phyloP scores from a whole-genome alignment of 2,888 invertebrate genomes.

The Drosophila atripex region DNA sequence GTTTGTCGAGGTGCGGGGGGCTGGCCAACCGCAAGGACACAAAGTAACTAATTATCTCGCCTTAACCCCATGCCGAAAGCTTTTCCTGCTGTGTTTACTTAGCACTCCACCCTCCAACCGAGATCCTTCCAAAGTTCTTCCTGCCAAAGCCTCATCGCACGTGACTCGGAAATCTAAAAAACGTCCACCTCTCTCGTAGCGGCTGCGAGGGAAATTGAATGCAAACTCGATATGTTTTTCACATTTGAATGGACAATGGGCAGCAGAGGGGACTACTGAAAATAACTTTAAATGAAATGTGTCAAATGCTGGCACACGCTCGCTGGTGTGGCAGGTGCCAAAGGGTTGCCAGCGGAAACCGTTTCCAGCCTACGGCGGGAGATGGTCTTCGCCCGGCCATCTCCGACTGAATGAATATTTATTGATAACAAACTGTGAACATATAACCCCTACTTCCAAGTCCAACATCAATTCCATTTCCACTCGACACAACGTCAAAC shows the following conservation, averaged over 20 bases:
- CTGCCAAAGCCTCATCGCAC: slow-evolving; percentile 26
- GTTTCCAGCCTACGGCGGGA: neutral
- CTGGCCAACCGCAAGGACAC: slow-evolving; percentile 60
- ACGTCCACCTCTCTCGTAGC: too few species aligned
- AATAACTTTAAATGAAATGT: slow-evolving; percentile 67
- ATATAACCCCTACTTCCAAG: slow-evolving; percentile 9
- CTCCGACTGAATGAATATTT: slow-evolving; percentile 39
- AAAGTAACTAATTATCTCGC: slow-evolving; percentile 79
- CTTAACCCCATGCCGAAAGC: slow-evolving; percentile 47
- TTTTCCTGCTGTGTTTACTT: slow-evolving; percentile 57
- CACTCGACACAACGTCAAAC: slow-evolving; percentile 42
- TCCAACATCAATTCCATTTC: slow-evolving; percentile 32
- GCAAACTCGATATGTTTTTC: slow-evolving; percentile 53
- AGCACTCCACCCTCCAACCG: slow-evolving; percentile 22
- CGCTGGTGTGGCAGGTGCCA: slow-evolving; percentile 9
- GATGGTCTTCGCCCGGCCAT: slow-evolving; percentile 15
- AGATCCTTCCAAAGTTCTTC: slow-evolving; percentile 15
- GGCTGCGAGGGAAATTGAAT: slow-evolving; percentile 45
- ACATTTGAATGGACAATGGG: slow-evolving; percentile 62
- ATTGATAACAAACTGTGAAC: slow-evolving; percentile 38
- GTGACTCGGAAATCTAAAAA: slow-evolving; percentile 45
- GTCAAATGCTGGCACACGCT: slow-evolving; percentile 67
- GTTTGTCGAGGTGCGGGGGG: neutral
- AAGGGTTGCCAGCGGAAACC: slow-evolving; percentile 15
- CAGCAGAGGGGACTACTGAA: slow-evolving; percentile 2